Percentiles rank a stretch among this genome's conserved stretches.
Evolutionary conservation across 2,888 invertebrate genomes (phyloP).

Genomic region (Chalcis sispes): DNA sequence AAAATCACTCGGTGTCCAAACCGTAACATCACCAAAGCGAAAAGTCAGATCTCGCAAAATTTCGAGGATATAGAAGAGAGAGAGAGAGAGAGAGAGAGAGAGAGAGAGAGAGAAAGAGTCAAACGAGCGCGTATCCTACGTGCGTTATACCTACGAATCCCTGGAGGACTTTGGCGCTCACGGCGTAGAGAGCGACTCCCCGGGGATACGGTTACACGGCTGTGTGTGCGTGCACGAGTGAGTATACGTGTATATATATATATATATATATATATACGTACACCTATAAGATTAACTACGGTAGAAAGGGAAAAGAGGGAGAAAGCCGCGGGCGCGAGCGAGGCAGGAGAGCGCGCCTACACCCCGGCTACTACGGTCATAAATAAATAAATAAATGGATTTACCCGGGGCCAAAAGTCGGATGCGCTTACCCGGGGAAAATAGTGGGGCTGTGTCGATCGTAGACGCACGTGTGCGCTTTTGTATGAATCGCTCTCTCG

Average conservation of each 20-base stretch:
- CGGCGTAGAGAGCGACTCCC: conserved; percentile 15
- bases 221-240: too few relatives aligned
- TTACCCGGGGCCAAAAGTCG: conserved; percentile 62
- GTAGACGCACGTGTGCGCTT: too few relatives aligned
- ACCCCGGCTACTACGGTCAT: conserved; percentile 67
- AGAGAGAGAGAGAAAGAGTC: too few relatives aligned
- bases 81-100: too few relatives aligned
- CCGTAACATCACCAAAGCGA: too few relatives aligned
- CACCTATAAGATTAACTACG: too few relatives aligned
- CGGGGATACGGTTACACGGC: too few relatives aligned
- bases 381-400: conserved; percentile 77
- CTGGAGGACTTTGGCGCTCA: too few relatives aligned
- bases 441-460: too few relatives aligned
- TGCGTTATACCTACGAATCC: neutral
- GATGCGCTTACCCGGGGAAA: too few relatives aligned
- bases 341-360: conserved; percentile 4
- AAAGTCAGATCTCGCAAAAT: neutral
- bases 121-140: too few relatives aligned
- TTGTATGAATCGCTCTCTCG: neutral
- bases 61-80: neutral
- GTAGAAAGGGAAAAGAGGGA: neutral
- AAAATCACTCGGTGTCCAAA: too few relatives aligned
- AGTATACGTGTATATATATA: neutral
- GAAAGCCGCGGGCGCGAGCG: neutral
- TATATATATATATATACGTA: neutral